Evolutionary conservation across 1,140 invertebrate species (phyloP), one percentile per base, ranked within the genome.

Genomic region (Neodiprion fabricii): DNA sequence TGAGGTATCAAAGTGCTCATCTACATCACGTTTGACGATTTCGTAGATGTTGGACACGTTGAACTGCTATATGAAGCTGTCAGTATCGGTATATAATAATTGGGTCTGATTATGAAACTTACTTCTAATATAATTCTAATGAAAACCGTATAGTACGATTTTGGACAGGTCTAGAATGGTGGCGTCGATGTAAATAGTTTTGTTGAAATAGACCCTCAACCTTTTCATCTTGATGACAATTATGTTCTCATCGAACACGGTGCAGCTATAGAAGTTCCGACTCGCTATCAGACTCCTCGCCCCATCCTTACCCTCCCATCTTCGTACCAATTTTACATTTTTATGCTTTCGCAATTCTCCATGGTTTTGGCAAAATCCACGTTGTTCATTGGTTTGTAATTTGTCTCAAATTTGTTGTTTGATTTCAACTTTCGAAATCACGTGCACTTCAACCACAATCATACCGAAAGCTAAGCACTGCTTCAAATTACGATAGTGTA

Each of bases 301-400:
- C 61, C 78, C 80, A 79, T 75, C 80, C 65, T 73, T 50, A 73
- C 74, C 79, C 21, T 70, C 68, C 78, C 78, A 83, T 74, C 76
- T 74, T n/a, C 70, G 80, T 9, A 80, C 78, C 47, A 87, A 70
- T 81, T 84, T 81, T 0, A 89, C 74, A 77, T 86, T 77, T 49
- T 79, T 76, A 72, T 83, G 74, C 70, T 84, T 86, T 49, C 82
- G 71, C 14, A 86, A 76, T 89, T 87, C 77, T 89, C 85, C 78
- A 89, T 85, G 5, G 83, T 88, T 80, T 89, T 88, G 84, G 71
- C 89, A 83, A 79, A 88, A 86, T 77, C 86, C 82, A 79, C 89
- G 88, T 12, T 80, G 72, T 80, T 85, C 47, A 76, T 74, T 72
- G 73, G 79, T 77, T 85, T 72, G 21, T 80, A 70, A 1, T 81